Conservation (phyloP, 2,113 vertebrate genomes). For the Abramis brama region DNA sequence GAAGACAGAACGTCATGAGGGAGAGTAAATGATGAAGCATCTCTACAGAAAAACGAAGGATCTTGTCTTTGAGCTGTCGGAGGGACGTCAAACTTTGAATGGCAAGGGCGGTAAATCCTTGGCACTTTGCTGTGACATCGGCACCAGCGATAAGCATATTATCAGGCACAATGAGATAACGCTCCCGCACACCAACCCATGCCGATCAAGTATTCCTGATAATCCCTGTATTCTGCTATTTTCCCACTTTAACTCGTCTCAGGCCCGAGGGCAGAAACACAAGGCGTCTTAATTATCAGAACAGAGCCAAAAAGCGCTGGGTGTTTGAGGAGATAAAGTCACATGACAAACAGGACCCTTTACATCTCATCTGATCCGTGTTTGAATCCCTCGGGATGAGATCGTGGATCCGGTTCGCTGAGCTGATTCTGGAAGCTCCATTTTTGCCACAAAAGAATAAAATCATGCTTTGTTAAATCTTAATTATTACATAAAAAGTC, state of each 20-base stretch:
- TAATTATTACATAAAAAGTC: too few relatives aligned
- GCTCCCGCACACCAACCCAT: conserved; percentile 34
- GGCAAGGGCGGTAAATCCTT: conserved; percentile 65
- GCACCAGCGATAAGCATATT: conserved; percentile 66
- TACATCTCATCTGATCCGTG: background rate
- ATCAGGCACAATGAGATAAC: conserved; percentile 70
- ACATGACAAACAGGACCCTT: conserved; percentile 20
- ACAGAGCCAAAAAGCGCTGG: conserved; percentile 15
- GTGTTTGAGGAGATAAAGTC: conserved; percentile 55
- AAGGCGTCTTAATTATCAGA: background rate
- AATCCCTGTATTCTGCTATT: conserved; percentile 61
- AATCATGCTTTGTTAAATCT: too few relatives aligned
- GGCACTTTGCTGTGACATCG: conserved; percentile 61
- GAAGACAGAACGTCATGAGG: too few relatives aligned
- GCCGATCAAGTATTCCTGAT: conserved; percentile 66
- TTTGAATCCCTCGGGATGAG: too few relatives aligned
- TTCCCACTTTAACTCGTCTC: background rate
- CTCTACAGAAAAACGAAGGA: background rate
- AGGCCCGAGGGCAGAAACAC: background rate
- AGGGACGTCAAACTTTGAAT: conserved; percentile 52
- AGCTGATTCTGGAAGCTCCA: too few relatives aligned
- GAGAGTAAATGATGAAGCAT: background rate
- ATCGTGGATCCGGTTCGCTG: too few relatives aligned
- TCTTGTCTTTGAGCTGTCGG: background rate
- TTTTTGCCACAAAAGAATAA: too few relatives aligned